Evolutionary conservation across 1,140 invertebrate genomes (phyloP), one percentile per base, ranked within the genome.

Genomic region (Campoletis sonorensis): DNA sequence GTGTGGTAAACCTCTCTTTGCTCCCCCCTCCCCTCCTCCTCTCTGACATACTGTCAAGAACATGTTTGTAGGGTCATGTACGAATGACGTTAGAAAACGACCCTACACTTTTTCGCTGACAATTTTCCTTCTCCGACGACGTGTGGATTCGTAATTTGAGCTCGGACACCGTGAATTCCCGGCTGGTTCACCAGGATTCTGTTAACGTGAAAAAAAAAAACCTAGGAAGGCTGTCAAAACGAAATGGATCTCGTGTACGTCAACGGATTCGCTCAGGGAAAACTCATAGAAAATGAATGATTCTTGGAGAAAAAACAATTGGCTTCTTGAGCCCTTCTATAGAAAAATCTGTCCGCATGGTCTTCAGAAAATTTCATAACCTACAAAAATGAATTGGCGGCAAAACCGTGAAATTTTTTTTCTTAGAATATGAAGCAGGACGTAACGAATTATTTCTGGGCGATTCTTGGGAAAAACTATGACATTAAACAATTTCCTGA

Each of bases 121-220:
- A 49, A 73, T 80, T 80, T 80, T 80, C 70, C 58, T 70, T 80
- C 73, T 71, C 70, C 58, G 71, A 30, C 79, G 37, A 61, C 51
- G 79, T 64, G 49, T 8, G 33, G 79, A 80, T 73, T 80, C 70
- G 79, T 80, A 80, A 80, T 73, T 80, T 64, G 79, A 27, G 51
- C 23, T 58, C 33, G 70, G 37, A n/a, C 27, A 73, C 49, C 78
- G 64, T 79, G 79, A 80, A 80, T 80, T 80, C 70, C 58, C 78
- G 27, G 27, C 45, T 51, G 78, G 26, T 72, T 58, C 27, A 58
- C 68, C 27, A 10, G 8, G 40, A 45, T 45, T 45, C 13, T 21
- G 51, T 18, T 23, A 30, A 3, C 45, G 23, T 70, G 51, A 49
- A 54, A 37, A 51, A 73, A 30, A 73, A 58, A 33, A 68, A 73